phyloP scores from a whole-genome alignment of 2,888 invertebrate species.

The Seira ritae region DNA sequence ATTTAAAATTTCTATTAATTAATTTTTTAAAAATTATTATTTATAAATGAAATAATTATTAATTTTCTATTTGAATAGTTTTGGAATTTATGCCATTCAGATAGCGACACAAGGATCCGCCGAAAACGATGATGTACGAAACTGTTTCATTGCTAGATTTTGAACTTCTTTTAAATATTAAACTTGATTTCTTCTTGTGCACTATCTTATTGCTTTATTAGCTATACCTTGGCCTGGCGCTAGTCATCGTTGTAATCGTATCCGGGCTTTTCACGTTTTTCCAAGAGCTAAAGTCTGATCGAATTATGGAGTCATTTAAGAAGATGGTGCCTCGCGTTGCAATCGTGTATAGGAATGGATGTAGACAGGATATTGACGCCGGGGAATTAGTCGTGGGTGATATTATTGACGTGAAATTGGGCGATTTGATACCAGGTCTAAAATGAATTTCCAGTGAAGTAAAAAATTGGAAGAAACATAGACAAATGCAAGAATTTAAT shows the following conservation, averaged over 20 bases:
- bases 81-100: constrained; percentile 77
- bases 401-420: constrained; percentile 86
- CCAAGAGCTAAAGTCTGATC: constrained; percentile 83
- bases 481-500: too few relatives aligned
- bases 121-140: constrained; percentile 77
- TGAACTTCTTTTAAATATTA: neutral
- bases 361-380: constrained; percentile 74
- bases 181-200: too few relatives aligned
- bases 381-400: constrained; percentile 79
- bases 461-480: too few relatives aligned
- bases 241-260: constrained; percentile 82
- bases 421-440: constrained; percentile 93
- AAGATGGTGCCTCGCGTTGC: constrained; percentile 79
- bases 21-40: too few relatives aligned
- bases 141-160: too few relatives aligned
- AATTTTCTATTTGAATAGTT: too few relatives aligned
- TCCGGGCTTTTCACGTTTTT: constrained; percentile 86
- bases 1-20: too few relatives aligned
- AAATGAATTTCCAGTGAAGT: neutral
- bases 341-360: constrained; percentile 75
- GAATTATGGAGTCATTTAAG: constrained; percentile 79
- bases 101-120: constrained; percentile 75
- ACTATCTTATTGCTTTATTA: constrained; percentile 37
- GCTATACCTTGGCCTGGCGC: constrained; percentile 68
- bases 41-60: too few relatives aligned